These are phyloP conservation scores for Cavia porcellus DNA, from an alignment of 2,113 vertebrate genomes.

Conservation along the genomic window DNA sequence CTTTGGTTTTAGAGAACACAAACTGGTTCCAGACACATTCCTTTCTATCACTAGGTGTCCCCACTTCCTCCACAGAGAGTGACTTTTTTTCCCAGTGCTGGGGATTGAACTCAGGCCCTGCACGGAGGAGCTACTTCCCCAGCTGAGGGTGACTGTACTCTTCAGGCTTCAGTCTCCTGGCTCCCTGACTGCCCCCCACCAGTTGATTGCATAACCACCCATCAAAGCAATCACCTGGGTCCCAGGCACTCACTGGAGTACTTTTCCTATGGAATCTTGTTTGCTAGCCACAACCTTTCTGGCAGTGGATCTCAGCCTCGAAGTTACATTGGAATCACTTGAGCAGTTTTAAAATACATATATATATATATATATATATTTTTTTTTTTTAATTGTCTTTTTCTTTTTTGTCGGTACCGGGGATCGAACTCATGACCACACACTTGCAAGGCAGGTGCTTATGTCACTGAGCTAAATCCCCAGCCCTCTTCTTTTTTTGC, in stretches of 20 bases:
- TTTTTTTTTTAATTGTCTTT: no score
- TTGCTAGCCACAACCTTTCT: constrained; percentile 5
- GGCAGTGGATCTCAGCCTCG: background rate
- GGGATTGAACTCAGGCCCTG: no score
- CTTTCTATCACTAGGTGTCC: background rate
- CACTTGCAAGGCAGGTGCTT: no score
- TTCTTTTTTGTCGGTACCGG: no score
- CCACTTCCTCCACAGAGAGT: background rate
- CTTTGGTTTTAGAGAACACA: no score
- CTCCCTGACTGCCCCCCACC: background rate
- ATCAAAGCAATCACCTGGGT: background rate
- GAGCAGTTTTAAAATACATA: background rate
- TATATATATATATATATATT: no score
- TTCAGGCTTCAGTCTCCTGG: background rate
- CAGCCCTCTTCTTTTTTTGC: no score
- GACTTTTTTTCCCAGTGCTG: background rate
- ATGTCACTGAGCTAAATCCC: no score
- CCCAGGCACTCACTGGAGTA: background rate
- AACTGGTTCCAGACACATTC: no score
- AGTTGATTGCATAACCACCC: background rate
- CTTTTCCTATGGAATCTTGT: background rate
- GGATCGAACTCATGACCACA: no score
- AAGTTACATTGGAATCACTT: background rate
- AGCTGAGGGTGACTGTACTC: background rate
- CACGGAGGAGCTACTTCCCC: background rate